Conservation (phyloP, 2,113 vertebrate genomes). For the Macquaria ambigua region DNA sequence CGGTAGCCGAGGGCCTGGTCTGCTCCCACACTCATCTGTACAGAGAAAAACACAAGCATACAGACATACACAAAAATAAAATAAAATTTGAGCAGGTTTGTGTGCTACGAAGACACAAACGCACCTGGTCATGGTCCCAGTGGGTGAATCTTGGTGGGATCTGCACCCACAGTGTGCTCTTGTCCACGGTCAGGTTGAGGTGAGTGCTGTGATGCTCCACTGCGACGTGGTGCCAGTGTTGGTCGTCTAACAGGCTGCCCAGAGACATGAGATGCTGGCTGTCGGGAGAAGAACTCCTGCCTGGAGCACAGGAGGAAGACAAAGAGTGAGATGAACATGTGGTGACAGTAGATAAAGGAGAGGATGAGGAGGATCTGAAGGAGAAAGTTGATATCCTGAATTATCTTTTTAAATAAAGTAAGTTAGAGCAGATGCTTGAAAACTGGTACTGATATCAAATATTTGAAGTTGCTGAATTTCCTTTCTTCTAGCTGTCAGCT, state of each 20-base stretch:
- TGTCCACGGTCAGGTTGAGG: constrained; percentile 94
- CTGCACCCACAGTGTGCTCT: constrained; percentile 86
- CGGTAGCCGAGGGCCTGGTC: constrained; percentile 84
- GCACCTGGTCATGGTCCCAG: constrained; percentile 91
- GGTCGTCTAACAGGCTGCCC: constrained; percentile 94
- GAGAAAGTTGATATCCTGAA: background rate
- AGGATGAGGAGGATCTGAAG: background rate
- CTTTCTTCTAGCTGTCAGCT: background rate
- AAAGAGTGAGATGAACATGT: background rate
- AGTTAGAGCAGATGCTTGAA: background rate
- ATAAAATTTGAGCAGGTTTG: background rate
- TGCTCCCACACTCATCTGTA: constrained; percentile 93
- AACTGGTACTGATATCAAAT: background rate
- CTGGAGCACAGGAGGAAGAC: constrained; percentile 65
- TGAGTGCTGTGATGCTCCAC: constrained; percentile 87
- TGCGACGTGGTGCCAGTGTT: constrained; percentile 92
- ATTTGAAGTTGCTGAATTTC: background rate
- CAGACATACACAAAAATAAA: background rate
- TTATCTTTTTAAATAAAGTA: background rate
- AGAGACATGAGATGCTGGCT: constrained; percentile 81
- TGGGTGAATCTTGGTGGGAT: constrained; percentile 85
- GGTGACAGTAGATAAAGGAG: background rate
- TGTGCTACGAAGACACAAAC: background rate
- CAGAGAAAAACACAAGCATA: constrained; percentile 1
- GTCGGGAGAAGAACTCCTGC: constrained; percentile 77